These are phyloP conservation scores for Ibidorhyncha struthersii DNA, from an alignment of 2,113 vertebrate genomes.

Conservation along the genomic window DNA sequence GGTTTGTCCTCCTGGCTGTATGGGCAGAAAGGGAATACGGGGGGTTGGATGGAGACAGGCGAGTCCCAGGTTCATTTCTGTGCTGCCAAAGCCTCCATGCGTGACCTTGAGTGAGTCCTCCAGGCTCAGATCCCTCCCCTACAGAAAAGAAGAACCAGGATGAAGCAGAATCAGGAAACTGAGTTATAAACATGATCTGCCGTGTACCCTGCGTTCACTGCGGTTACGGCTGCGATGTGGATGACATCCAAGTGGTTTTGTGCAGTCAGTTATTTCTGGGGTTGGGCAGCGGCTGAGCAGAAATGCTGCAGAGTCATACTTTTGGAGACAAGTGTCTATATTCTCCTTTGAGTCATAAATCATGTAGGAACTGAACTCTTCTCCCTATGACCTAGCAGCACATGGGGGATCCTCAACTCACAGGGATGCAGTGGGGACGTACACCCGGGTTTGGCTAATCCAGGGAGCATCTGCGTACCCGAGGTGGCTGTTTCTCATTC, in stretches of 20 bases:
- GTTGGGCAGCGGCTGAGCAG: neutral
- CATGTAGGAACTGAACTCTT: neutral
- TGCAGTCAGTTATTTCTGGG: neutral
- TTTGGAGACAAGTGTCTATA: neutral
- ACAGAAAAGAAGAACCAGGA: neutral
- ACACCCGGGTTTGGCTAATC: accelerated
- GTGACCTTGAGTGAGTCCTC: neutral
- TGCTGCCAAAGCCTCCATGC: neutral
- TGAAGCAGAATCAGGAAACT: neutral
- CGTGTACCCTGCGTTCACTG: accelerated
- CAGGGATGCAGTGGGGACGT: accelerated
- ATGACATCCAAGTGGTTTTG: neutral
- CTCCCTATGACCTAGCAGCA: neutral
- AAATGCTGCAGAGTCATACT: neutral
- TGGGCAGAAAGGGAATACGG: neutral
- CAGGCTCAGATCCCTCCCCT: neutral
- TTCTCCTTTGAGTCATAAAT: neutral
- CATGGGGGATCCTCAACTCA: neutral
- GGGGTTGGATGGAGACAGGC: neutral
- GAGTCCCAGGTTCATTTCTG: neutral
- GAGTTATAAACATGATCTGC: accelerated
- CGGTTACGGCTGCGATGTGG: accelerated
- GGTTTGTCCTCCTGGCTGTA: neutral
- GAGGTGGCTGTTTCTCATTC: neutral
- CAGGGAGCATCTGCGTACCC: accelerated